These are phyloP conservation scores for Labroides dimidiatus DNA, from an alignment of 2,797 vertebrate species.

Conservation along the genomic window DNA sequence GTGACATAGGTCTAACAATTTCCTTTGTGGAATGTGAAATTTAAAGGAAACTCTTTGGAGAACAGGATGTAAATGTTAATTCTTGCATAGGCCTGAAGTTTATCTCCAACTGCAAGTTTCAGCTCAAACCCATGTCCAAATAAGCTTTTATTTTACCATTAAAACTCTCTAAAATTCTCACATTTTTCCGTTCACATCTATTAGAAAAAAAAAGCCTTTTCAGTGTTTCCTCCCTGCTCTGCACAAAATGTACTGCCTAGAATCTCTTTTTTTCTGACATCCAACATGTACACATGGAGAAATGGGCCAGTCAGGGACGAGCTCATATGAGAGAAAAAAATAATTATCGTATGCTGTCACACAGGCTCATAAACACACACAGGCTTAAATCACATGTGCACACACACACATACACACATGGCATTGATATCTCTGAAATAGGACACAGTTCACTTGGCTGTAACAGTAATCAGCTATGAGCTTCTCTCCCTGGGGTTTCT, in stretches of 20 bases:
- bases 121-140: neutral
- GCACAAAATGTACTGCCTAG: neutral
- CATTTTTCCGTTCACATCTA: neutral
- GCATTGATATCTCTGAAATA: constrained; percentile 66
- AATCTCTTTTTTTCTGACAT: constrained; percentile 1
- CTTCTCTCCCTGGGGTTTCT: constrained; percentile 31
- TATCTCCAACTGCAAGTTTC: neutral
- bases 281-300: neutral
- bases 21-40: too few relatives aligned
- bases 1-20: too few relatives aligned
- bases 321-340: neutral
- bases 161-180: neutral
- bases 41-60: too few relatives aligned
- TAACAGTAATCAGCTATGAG: constrained; percentile 60
- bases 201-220: neutral
- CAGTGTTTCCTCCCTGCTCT: neutral
- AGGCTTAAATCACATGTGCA: constrained; percentile 27
- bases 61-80: too few relatives aligned
- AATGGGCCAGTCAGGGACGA: neutral
- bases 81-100: neutral
- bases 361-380: constrained; percentile 28
- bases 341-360: constrained; percentile 13
- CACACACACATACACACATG: constrained; percentile 28
- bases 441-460: constrained; percentile 69
- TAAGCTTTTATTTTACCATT: neutral